These are phyloP conservation scores for Notamacropus eugenii DNA, from an alignment of 2,797 vertebrate species.

Conservation along the genomic window DNA sequence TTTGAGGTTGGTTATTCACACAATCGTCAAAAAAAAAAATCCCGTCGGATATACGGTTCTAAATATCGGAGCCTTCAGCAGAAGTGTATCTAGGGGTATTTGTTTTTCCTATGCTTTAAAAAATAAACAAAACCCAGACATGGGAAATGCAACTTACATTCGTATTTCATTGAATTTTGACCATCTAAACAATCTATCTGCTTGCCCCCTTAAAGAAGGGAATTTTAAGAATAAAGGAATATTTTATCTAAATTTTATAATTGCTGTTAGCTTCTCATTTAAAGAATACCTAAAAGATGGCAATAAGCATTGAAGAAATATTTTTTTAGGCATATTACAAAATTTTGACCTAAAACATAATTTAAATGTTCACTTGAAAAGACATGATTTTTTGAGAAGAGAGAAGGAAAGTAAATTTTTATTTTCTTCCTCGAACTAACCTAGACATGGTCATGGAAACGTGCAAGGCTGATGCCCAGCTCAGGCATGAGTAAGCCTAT, in stretches of 20 bases:
- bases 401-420: conserved; percentile 61
- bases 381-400: conserved; percentile 64
- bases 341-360: conserved; percentile 67
- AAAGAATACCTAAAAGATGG: conserved; percentile 30
- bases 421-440: conserved; percentile 71
- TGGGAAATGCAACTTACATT: conserved; percentile 69
- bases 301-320: conserved; percentile 46
- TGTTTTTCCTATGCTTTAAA: conserved; percentile 71
- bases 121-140: conserved; percentile 62
- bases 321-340: conserved; percentile 11
- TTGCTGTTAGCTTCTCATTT: conserved; percentile 39
- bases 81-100: conserved; percentile 46
- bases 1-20: conserved; percentile 15
- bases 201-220: conserved; percentile 54
- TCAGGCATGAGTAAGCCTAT: conserved; percentile 71
- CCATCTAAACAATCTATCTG: conserved; percentile 32
- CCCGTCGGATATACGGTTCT: not conserved
- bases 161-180: conserved; percentile 74
- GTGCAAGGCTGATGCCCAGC: conserved; percentile 72
- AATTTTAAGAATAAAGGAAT: conserved; percentile 59
- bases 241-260: conserved; percentile 59
- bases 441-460: conserved; percentile 73
- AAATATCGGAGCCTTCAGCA: not conserved
- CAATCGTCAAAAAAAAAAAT: conserved; percentile 51
- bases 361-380: conserved; percentile 58